A percentile compares a stretch with the other conserved stretches of the same genome.
Evolutionary conservation across 2,888 invertebrate genomes (phyloP).

Genomic region (Tenthredo livida): DNA sequence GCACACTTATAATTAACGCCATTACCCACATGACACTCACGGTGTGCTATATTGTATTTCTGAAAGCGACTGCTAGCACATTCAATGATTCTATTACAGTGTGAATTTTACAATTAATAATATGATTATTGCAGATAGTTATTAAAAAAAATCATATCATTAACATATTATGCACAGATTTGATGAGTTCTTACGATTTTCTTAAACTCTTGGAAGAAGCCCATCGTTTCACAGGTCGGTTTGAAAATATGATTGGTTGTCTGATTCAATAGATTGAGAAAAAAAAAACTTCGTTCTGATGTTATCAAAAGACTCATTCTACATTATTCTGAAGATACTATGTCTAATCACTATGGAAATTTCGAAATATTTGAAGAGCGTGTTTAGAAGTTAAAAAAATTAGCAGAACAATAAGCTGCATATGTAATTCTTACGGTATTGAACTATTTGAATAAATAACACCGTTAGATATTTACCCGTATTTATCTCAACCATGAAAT

Average conservation of each 20-base stretch:
- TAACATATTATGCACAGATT: background rate
- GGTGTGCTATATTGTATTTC: background rate
- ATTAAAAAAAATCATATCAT: background rate
- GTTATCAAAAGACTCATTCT: background rate
- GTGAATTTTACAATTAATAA: too few relatives aligned
- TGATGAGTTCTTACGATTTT: too few relatives aligned
- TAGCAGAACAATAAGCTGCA: background rate
- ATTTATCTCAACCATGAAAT: background rate
- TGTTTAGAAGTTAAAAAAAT: background rate
- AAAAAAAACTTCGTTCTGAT: background rate
- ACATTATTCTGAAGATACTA: background rate
- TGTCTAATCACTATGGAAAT: background rate
- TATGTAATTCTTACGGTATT: background rate
- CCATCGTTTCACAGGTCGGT: too few relatives aligned
- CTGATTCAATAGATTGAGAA: too few relatives aligned
- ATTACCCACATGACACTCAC: background rate
- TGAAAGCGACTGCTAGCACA: background rate
- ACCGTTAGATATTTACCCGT: background rate
- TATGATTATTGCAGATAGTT: background rate
- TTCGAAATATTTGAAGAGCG: background rate
- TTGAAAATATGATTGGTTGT: too few relatives aligned
- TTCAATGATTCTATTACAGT: background rate
- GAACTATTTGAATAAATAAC: background rate
- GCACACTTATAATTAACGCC: conserved; percentile 5
- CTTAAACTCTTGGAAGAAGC: too few relatives aligned